These are phyloP conservation scores for Porites divaricata DNA, from an alignment of 92 coral and sea anemone genomes.

Conservation along the genomic window DNA sequence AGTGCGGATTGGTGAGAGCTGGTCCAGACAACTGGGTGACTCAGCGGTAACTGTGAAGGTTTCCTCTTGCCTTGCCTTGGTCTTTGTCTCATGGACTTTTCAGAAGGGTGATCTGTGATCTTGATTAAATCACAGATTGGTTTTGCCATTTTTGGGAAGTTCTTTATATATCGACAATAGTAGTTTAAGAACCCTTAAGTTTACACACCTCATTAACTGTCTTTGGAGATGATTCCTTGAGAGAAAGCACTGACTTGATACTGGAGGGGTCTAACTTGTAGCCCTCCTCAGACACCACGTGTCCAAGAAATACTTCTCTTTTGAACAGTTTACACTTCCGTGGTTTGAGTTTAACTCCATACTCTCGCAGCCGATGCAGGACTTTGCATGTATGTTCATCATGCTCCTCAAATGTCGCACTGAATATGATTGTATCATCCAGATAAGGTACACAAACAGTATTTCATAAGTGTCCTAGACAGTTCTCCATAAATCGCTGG, in stretches of 20 bases:
- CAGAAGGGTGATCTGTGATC: conserved; percentile 8
- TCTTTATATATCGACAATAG: conserved; percentile 51
- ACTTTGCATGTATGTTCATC: conserved; percentile 51
- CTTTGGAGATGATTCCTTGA: conserved; percentile 61
- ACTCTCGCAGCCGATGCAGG: conserved; percentile 37
- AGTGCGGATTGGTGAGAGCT: conserved; percentile 40
- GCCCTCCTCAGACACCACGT: conserved; percentile 44
- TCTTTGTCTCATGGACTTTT: neutral
- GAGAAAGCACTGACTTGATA: conserved; percentile 44
- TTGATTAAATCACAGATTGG: conserved; percentile 57
- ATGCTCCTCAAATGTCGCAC: conserved; percentile 49
- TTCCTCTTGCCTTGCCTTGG: conserved; percentile 25
- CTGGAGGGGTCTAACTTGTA: conserved; percentile 54
- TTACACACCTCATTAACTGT: conserved; percentile 65
- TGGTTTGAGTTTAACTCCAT: conserved; percentile 66
- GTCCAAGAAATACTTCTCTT: conserved; percentile 56
- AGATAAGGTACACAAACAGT: conserved; percentile 63
- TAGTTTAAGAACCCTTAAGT: conserved; percentile 59
- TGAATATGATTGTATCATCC: conserved; percentile 57
- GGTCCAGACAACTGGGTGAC: conserved; percentile 49
- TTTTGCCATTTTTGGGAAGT: conserved; percentile 42
- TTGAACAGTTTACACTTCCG: conserved; percentile 47
- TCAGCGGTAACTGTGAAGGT: conserved; percentile 32
- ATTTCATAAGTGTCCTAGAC: conserved; percentile 43
- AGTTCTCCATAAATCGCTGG: conserved; percentile 68